These are phyloP conservation scores for Ips typographus DNA, from an alignment of 1,140 invertebrate genomes.

Conservation along the genomic window DNA sequence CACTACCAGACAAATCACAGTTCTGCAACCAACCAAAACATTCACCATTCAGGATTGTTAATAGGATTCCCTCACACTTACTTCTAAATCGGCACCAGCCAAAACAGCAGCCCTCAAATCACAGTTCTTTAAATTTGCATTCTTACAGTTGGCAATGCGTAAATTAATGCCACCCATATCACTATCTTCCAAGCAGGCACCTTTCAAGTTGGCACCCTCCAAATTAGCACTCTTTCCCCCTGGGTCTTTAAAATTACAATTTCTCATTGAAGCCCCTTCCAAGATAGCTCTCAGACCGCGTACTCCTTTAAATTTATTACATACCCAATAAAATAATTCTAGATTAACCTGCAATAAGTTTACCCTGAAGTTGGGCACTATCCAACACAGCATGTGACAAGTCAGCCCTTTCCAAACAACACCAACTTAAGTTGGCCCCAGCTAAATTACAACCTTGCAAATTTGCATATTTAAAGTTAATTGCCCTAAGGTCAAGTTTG, in stretches of 20 bases:
- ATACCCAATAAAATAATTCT: conserved; percentile 1
- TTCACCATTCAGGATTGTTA: background rate
- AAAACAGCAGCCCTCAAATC: conserved; percentile 85
- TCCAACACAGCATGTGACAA: conserved; percentile 84
- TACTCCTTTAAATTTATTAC: conserved; percentile 60
- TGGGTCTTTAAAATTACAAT: conserved; percentile 90
- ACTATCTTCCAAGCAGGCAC: conserved; percentile 89
- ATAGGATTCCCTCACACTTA: conserved; percentile 45
- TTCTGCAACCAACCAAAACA: conserved; percentile 61
- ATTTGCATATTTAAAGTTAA: conserved; percentile 98
- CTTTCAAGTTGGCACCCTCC: conserved; percentile 93
- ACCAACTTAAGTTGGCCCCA: conserved; percentile 87
- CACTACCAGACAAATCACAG: conserved; percentile 92
- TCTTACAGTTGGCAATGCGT: conserved; percentile 89
- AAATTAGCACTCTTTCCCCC: conserved; percentile 76
- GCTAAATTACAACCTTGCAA: conserved; percentile 80
- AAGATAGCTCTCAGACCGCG: conserved; percentile 92
- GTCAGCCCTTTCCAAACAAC: conserved; percentile 91
- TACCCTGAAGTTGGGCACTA: conserved; percentile 75
- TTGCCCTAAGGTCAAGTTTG: conserved; percentile 85
- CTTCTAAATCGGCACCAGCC: conserved; percentile 91
- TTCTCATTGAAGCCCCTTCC: conserved; percentile 81
- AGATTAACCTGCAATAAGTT: background rate
- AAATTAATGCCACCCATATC: conserved; percentile 93
- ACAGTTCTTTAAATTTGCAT: conserved; percentile 93